Evolutionary conservation across 2,888 invertebrate species (phyloP).

Genomic region (Amiota communis): DNA sequence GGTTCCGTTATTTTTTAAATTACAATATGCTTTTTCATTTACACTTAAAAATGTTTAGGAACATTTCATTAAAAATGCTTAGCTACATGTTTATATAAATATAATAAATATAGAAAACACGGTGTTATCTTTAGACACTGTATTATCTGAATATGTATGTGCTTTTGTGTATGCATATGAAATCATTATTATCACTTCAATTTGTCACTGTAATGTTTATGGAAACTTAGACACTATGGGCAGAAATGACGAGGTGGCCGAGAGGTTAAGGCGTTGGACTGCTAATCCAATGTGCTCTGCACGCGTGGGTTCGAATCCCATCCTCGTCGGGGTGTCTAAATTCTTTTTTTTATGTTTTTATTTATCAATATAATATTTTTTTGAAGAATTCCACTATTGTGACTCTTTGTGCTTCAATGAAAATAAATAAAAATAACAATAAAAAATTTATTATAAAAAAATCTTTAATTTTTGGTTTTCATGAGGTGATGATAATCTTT

Average conservation of each 20-base stretch:
- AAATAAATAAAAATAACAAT: background rate
- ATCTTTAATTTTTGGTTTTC: constrained; percentile 27
- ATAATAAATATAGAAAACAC: no score
- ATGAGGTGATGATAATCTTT: constrained; percentile 56
- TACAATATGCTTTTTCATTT: no score
- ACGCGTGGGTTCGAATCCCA: constrained; percentile 89
- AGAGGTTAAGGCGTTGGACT: constrained; percentile 91
- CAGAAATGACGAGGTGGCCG: constrained; percentile 83
- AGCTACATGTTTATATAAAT: no score
- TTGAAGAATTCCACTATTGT: background rate
- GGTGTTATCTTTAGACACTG: constrained; percentile 26
- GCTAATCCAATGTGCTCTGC: constrained; percentile 89
- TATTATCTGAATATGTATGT: background rate
- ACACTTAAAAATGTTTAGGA: no score
- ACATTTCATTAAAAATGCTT: no score
- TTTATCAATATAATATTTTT: background rate
- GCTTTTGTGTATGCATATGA: no score
- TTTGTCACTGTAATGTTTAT: constrained; percentile 13
- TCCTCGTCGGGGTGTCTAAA: constrained; percentile 77
- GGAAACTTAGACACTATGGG: background rate
- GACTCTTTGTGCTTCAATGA: background rate
- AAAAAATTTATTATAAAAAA: background rate
- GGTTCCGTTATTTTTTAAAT: no score
- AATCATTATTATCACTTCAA: background rate
- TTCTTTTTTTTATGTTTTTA: constrained; percentile 33